phyloP scores from a whole-genome alignment of 2,797 vertebrate species.

The Rhodeus uyekii region DNA sequence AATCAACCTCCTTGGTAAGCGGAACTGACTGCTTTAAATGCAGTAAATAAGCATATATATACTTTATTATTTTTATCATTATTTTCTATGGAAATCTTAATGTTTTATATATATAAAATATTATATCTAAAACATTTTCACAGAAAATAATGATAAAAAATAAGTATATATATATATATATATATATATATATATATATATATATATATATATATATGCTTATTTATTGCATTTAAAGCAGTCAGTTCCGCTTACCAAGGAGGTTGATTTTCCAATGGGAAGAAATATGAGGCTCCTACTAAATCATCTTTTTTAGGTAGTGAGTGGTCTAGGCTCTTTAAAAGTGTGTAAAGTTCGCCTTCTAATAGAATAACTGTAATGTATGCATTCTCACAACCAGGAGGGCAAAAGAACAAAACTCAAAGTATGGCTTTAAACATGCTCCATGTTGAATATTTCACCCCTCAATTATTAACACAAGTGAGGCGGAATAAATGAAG shows the following conservation, averaged over 20 bases:
- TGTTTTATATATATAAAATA: no score
- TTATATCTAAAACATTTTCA: no score
- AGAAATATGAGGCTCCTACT: not conserved
- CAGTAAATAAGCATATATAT: not conserved
- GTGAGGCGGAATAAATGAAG: conserved; percentile 41
- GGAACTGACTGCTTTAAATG: not conserved
- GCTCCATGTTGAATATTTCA: conserved; percentile 46
- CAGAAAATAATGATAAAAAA: no score
- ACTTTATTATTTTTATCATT: no score
- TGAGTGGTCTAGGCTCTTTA: not conserved
- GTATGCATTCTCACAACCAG: conserved; percentile 56
- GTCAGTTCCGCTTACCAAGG: not conserved
- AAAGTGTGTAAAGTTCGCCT: not conserved
- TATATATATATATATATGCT: not conserved
- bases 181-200: no score
- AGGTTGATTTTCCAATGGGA: not conserved
- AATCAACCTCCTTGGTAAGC: conserved; percentile 11
- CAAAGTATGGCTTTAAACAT: conserved; percentile 46
- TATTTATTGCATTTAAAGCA: not conserved
- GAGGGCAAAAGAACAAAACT: conserved; percentile 36
- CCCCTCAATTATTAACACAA: conserved; percentile 54
- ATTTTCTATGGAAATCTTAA: no score
- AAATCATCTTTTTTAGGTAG: not conserved
- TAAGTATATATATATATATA: no score
- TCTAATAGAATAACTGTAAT: conserved; percentile 50